Percentiles rank a stretch among this genome's conserved stretches.
Evolutionary conservation across 2,113 vertebrate species (phyloP).

Genomic region (Colaptes auratus): DNA sequence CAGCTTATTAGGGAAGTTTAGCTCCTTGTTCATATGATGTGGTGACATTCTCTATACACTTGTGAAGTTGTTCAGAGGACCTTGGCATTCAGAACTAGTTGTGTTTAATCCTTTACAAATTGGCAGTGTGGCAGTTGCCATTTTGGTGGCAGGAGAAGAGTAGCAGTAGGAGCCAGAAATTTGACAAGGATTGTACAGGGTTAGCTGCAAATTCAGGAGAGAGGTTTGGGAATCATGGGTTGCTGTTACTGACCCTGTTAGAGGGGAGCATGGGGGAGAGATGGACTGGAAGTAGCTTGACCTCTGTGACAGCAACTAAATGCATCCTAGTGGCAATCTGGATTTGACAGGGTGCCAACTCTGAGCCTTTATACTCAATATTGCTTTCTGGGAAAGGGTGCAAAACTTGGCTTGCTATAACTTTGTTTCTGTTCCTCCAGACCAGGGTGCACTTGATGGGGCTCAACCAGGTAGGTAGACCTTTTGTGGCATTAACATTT

Average conservation of each 20-base stretch:
- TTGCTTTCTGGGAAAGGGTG: neutral
- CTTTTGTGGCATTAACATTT: slow-evolving; percentile 48
- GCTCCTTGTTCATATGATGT: neutral
- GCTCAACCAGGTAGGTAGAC: slow-evolving; percentile 74
- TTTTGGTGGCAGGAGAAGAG: neutral
- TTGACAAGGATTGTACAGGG: neutral
- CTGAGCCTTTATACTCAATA: neutral
- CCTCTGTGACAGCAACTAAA: neutral
- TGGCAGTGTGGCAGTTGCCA: neutral
- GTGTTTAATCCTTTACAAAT: neutral
- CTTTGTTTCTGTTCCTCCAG: slow-evolving; percentile 76
- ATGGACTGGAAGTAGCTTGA: neutral
- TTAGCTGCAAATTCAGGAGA: neutral
- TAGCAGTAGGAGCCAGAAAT: neutral
- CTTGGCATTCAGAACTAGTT: neutral
- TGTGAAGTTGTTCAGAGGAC: neutral
- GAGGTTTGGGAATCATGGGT: neutral
- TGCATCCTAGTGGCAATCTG: neutral
- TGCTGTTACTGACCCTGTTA: neutral
- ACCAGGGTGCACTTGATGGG: slow-evolving; percentile 75
- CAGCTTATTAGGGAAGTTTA: neutral
- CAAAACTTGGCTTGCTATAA: slow-evolving; percentile 39
- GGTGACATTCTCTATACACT: neutral
- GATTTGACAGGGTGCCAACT: neutral
- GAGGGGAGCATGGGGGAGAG: neutral